Conservation (phyloP, 2,888 invertebrate species). For the Zeuzera pyrina region DNA sequence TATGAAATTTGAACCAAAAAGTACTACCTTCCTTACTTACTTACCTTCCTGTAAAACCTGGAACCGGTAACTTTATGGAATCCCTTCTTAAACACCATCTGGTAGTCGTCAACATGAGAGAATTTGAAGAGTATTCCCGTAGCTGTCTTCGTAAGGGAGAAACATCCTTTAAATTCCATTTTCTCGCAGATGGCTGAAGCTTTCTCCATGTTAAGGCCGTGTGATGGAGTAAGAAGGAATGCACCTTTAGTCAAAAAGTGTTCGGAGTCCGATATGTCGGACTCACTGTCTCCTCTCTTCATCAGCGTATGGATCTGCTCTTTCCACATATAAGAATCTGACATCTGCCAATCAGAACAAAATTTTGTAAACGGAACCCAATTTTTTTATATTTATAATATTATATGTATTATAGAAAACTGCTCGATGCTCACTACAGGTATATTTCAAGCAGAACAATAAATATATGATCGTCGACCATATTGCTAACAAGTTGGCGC, state of each 20-base stretch:
- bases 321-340: conserved; percentile 69
- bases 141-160: conserved; percentile 89
- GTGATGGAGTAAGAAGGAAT: conserved; percentile 88
- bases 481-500: too few species aligned
- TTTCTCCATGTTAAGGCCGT: conserved; percentile 89
- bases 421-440: too few species aligned
- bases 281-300: conserved; percentile 84
- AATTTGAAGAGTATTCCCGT: conserved; percentile 92
- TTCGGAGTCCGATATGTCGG: conserved; percentile 82
- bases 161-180: conserved; percentile 90
- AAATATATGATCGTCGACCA: too few species aligned
- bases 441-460: too few species aligned
- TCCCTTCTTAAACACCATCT: conserved; percentile 88
- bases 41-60: conserved; percentile 88
- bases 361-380: not conserved
- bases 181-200: conserved; percentile 90
- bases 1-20: not conserved
- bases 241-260: conserved; percentile 88
- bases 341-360: conserved; percentile 39
- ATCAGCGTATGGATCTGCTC: conserved; percentile 71
- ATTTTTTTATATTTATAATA: too few species aligned
- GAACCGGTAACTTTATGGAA: conserved; percentile 91
- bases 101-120: conserved; percentile 89
- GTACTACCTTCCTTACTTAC: conserved; percentile 21
- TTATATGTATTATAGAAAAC: too few species aligned